phyloP scores from a whole-genome alignment of 2,888 invertebrate species.

The Hirtodrosophila duncani region DNA sequence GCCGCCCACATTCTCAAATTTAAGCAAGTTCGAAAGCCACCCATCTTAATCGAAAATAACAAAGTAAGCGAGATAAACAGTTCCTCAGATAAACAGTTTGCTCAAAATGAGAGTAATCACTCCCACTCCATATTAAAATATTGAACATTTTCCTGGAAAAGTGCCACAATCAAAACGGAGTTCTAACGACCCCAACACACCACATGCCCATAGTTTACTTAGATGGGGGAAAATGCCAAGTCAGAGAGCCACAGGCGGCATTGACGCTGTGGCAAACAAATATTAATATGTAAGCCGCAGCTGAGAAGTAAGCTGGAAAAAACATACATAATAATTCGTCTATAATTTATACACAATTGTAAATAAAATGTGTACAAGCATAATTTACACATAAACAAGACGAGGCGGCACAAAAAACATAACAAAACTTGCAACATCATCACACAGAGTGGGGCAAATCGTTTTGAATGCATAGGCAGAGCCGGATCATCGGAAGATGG shows the following conservation, averaged over 20 bases:
- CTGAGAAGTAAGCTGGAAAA: slow-evolving; percentile 4
- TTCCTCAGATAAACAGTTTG: too few species aligned
- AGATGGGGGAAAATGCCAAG: slow-evolving; percentile 31
- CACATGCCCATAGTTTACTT: too few species aligned
- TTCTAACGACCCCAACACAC: too few species aligned
- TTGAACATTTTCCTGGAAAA: too few species aligned
- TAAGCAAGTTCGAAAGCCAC: too few species aligned
- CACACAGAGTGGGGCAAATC: slow-evolving; percentile 15
- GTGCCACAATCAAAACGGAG: too few species aligned
- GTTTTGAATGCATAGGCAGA: slow-evolving; percentile 53
- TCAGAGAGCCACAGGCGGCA: slow-evolving; percentile 28
- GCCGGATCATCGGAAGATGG: slow-evolving; percentile 34
- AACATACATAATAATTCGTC: slow-evolving; percentile 66
- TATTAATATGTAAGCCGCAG: slow-evolving; percentile 57
- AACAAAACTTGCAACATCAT: slow-evolving; percentile 46
- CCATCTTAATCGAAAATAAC: too few species aligned
- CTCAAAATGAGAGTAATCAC: too few species aligned
- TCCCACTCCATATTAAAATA: too few species aligned
- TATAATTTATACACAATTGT: slow-evolving; percentile 73
- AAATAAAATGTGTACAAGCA: slow-evolving; percentile 71
- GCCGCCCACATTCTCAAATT: too few species aligned
- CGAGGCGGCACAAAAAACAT: slow-evolving; percentile 34
- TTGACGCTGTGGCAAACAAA: slow-evolving; percentile 27
- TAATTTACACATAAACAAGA: slow-evolving; percentile 71
- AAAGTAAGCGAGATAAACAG: too few species aligned